Conservation (phyloP, 2,888 invertebrate species). For the Autographa pulchrina region DNA sequence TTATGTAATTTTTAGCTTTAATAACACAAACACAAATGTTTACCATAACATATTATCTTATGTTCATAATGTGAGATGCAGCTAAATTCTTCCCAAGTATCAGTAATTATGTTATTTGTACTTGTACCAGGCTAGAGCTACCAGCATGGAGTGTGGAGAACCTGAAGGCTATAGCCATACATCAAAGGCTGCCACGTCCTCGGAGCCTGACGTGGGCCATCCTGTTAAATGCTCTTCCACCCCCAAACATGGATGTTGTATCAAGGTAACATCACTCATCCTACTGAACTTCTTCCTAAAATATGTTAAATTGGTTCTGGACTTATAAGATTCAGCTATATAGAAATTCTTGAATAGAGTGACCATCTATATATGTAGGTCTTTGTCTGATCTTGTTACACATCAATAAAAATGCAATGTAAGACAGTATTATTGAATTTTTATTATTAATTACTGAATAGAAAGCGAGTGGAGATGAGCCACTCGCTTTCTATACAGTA, state of each 20-base stretch:
- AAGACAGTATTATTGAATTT: too few relatives aligned
- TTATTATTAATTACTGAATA: too few relatives aligned
- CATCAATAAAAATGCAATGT: background rate
- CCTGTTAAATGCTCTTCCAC: constrained; percentile 79
- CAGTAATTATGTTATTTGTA: background rate
- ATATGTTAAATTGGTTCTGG: too few relatives aligned
- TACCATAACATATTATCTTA: background rate
- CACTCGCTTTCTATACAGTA: too few relatives aligned
- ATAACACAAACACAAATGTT: background rate
- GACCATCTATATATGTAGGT: background rate
- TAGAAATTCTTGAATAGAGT: too few relatives aligned
- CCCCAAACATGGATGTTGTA: constrained; percentile 77
- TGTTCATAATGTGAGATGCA: too few relatives aligned
- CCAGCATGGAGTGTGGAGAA: constrained; percentile 79
- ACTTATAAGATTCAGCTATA: too few relatives aligned
- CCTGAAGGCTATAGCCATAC: constrained; percentile 73
- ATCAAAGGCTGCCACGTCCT: constrained; percentile 75
- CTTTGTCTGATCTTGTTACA: background rate
- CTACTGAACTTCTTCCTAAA: too few relatives aligned
- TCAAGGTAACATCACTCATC: constrained; percentile 66
- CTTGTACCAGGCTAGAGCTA: constrained; percentile 70
- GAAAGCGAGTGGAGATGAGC: too few relatives aligned
- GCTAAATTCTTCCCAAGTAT: too few relatives aligned
- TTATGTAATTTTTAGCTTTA: background rate
- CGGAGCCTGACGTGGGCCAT: constrained; percentile 84